These are phyloP conservation scores for Esox masquinongy DNA, from an alignment of 2,797 vertebrate genomes.

Conservation along the genomic window DNA sequence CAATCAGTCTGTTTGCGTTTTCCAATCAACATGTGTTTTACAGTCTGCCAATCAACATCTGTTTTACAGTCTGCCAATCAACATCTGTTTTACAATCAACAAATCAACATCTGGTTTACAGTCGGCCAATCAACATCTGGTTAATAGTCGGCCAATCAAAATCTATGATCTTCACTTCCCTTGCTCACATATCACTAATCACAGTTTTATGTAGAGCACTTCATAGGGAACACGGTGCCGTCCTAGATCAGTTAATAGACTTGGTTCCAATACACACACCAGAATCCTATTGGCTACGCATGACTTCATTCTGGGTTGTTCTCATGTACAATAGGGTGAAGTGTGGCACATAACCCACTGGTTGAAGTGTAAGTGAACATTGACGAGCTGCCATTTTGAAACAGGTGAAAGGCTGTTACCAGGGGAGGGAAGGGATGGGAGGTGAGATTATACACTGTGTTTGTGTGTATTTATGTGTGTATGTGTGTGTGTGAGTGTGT, in stretches of 20 bases:
- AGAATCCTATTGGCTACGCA: no score
- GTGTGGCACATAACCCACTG: neutral
- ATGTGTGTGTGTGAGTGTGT: slow-evolving; percentile 40
- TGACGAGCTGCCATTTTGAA: neutral
- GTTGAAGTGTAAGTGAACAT: neutral
- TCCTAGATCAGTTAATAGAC: no score
- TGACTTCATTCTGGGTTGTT: no score
- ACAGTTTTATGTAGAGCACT: neutral
- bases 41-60: neutral
- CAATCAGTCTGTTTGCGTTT: no score
- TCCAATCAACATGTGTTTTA: slow-evolving; percentile 18
- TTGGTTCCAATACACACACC: no score
- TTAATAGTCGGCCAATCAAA: no score
- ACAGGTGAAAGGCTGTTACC: slow-evolving; percentile 7
- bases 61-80: no score
- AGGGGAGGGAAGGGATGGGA: slow-evolving; percentile 26
- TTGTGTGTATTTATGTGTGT: slow-evolving; percentile 37
- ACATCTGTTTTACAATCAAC: neutral
- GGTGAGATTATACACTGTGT: slow-evolving; percentile 28
- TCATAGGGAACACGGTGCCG: neutral
- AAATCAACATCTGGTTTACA: neutral
- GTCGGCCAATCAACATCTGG: no score
- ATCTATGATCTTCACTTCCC: no score
- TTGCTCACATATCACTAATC: no score
- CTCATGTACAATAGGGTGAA: neutral